phyloP scores from a whole-genome alignment of 2,797 vertebrate genomes.

The Peromyscus melanophrys region DNA sequence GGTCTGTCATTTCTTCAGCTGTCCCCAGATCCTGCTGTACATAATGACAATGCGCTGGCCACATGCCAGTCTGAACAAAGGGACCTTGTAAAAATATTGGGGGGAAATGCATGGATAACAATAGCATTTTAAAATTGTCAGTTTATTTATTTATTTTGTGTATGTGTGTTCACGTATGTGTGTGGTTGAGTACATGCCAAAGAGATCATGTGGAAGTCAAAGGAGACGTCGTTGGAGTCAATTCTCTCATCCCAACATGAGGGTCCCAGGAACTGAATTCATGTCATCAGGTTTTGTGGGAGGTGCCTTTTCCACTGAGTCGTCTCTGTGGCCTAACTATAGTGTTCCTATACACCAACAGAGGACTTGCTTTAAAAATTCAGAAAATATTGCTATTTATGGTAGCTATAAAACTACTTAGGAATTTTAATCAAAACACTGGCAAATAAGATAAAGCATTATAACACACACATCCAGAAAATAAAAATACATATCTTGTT shows the following conservation, averaged over 20 bases:
- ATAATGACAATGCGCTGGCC: constrained; percentile 89
- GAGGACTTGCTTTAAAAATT: neutral
- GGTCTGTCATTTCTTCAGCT: constrained; percentile 90
- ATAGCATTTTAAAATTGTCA: neutral
- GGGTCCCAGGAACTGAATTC: too few species aligned
- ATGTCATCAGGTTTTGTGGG: too few species aligned
- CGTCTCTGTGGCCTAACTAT: too few species aligned
- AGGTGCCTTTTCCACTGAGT: too few species aligned
- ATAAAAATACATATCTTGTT: neutral
- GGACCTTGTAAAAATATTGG: constrained; percentile 87
- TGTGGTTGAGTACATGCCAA: neutral
- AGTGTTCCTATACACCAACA: neutral
- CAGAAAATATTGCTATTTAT: neutral
- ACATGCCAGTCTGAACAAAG: constrained; percentile 87
- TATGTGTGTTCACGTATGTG: neutral
- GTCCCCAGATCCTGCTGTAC: constrained; percentile 88
- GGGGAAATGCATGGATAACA: neutral
- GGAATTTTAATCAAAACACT: neutral
- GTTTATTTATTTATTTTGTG: neutral
- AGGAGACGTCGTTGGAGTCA: neutral
- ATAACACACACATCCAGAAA: neutral
- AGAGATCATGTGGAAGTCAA: neutral
- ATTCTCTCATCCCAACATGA: neutral
- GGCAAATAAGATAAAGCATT: neutral
- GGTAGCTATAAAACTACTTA: neutral